phyloP scores from a whole-genome alignment of 2,113 vertebrate genomes.

The Chitala chitala region DNA sequence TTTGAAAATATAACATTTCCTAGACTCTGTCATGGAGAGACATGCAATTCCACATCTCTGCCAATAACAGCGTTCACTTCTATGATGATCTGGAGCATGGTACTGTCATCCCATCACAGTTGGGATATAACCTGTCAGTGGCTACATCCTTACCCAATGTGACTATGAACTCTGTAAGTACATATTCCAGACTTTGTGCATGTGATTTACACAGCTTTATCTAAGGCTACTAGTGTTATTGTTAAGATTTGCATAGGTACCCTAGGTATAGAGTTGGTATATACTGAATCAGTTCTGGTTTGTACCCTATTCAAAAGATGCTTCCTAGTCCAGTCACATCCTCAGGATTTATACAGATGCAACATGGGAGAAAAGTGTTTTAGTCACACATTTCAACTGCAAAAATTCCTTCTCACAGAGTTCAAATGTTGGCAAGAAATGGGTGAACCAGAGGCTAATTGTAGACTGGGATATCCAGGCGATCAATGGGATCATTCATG shows the following conservation, averaged over 20 bases:
- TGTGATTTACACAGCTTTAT: no score
- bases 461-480: constrained; percentile 83
- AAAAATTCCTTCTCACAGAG: constrained; percentile 42
- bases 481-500: constrained; percentile 84
- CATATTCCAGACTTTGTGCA: constrained; percentile 28
- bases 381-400: not conserved
- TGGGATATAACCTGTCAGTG: constrained; percentile 69
- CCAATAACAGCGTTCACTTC: constrained; percentile 61
- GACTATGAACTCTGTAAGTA: constrained; percentile 39
- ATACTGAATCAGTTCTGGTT: not conserved
- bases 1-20: constrained; percentile 2
- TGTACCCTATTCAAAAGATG: not conserved
- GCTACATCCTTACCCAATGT: constrained; percentile 33
- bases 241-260: not conserved
- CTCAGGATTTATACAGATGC: not conserved
- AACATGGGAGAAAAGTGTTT: not conserved
- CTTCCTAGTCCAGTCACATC: not conserved
- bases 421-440: constrained; percentile 49
- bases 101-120: constrained; percentile 62
- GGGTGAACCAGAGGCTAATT: constrained; percentile 69
- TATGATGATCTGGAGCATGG: constrained; percentile 66
- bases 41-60: constrained; percentile 79
- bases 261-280: not conserved
- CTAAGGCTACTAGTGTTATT: not conserved
- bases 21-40: constrained; percentile 82